These are phyloP conservation scores for Cryptus armator DNA, from an alignment of 2,888 invertebrate genomes.

Conservation along the genomic window DNA sequence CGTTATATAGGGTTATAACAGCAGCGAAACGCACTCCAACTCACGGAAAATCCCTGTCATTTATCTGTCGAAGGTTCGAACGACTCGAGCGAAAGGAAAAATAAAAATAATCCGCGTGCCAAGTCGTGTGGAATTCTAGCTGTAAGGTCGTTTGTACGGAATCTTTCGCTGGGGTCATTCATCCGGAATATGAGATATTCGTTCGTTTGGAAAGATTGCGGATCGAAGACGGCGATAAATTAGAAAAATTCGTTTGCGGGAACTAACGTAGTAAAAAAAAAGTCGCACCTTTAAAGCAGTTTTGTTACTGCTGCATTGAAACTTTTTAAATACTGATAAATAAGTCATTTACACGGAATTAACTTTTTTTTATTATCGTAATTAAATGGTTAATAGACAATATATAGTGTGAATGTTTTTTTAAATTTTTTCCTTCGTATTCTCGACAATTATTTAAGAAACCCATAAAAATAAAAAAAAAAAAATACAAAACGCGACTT, in stretches of 20 bases:
- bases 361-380: too few relatives aligned
- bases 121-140: slow-evolving; percentile 7
- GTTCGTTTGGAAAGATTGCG: slow-evolving; percentile 6
- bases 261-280: background rate
- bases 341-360: too few relatives aligned
- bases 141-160: background rate
- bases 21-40: background rate
- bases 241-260: background rate
- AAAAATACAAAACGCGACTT: too few relatives aligned
- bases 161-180: background rate
- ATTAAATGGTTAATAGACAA: too few relatives aligned
- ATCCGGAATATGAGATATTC: background rate
- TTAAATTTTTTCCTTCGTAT: too few relatives aligned
- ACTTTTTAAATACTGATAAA: too few relatives aligned
- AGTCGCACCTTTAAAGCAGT: too few relatives aligned
- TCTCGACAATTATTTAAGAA: too few relatives aligned
- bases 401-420: too few relatives aligned
- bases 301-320: too few relatives aligned
- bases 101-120: background rate
- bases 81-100: background rate
- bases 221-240: background rate
- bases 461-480: too few relatives aligned
- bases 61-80: background rate
- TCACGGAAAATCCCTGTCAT: background rate
- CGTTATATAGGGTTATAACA: background rate